Evolutionary conservation across 2,888 invertebrate genomes (phyloP).

Genomic region (Trichopoda pennipes): DNA sequence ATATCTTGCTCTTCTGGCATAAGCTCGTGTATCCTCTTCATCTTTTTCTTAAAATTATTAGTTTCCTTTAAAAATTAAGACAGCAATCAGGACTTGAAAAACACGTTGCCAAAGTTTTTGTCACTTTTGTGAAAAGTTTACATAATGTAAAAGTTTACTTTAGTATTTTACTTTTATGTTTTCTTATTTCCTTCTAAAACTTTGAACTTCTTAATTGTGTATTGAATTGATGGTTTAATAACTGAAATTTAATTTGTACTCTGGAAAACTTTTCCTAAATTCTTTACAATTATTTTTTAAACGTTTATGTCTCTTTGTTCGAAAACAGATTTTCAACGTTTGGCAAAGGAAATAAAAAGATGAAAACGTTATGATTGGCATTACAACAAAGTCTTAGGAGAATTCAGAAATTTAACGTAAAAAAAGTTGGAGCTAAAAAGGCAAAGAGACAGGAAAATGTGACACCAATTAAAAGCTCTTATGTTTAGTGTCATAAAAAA

Average conservation of each 20-base stretch:
- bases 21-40: neutral
- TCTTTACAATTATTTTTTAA: conserved; percentile 23
- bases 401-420: conserved; percentile 1
- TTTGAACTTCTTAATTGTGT: conserved; percentile 78
- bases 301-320: conserved; percentile 18
- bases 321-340: conserved; percentile 40
- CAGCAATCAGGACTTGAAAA: conserved; percentile 6
- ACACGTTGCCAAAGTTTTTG: conserved; percentile 65
- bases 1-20: neutral
- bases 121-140: conserved; percentile 67
- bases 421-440: conserved; percentile 1
- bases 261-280: conserved; percentile 54
- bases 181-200: conserved; percentile 50
- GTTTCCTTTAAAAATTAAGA: neutral
- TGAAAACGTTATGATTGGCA: conserved; percentile 26
- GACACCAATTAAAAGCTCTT: conserved; percentile 57
- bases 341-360: conserved; percentile 23
- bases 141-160: conserved; percentile 50
- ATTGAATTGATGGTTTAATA: conserved; percentile 80
- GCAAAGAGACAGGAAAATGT: neutral
- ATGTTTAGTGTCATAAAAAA: conserved; percentile 9
- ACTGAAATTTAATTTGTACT: conserved; percentile 77
- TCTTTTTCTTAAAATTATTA: neutral
- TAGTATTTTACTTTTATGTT: neutral
- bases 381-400: conserved; percentile 13